A percentile compares a stretch with the other conserved stretches of the same genome.
phyloP scores from a whole-genome alignment of 2,797 vertebrate species.

The Falco columbarius region DNA sequence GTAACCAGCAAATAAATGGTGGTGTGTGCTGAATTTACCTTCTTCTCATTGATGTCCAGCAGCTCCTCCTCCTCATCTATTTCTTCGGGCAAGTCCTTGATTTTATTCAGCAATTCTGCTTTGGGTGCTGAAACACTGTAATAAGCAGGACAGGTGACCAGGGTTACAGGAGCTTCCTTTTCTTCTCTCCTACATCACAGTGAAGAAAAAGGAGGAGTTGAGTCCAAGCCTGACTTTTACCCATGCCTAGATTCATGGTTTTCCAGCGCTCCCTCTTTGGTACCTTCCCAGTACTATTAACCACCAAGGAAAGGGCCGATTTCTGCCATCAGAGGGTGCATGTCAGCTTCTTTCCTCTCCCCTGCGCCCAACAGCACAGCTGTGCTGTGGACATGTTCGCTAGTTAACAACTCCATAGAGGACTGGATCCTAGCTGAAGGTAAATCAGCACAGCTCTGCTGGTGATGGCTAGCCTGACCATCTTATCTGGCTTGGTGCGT shows the following conservation, averaged over 20 bases:
- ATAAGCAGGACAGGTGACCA: slow-evolving; percentile 74
- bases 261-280: background rate
- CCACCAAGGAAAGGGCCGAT: background rate
- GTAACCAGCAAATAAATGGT: background rate
- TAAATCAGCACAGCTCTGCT: background rate
- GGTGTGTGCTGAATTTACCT: slow-evolving; percentile 75
- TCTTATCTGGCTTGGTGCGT: background rate
- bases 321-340: slow-evolving; percentile 54
- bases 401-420: background rate
- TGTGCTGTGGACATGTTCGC: background rate
- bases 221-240: background rate
- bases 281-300: background rate
- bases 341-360: background rate
- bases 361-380: background rate
- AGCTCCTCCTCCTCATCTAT: slow-evolving; percentile 77
- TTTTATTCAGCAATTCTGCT: slow-evolving; percentile 74
- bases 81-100: slow-evolving; percentile 77
- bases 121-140: slow-evolving; percentile 79
- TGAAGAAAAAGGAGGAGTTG: background rate
- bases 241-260: background rate
- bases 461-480: background rate
- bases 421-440: background rate
- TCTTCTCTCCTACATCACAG: slow-evolving; percentile 77
- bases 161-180: slow-evolving; percentile 34
- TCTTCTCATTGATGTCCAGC: slow-evolving; percentile 83